phyloP scores from a whole-genome alignment of 2,888 invertebrate genomes.

The Mythimna lalbum region DNA sequence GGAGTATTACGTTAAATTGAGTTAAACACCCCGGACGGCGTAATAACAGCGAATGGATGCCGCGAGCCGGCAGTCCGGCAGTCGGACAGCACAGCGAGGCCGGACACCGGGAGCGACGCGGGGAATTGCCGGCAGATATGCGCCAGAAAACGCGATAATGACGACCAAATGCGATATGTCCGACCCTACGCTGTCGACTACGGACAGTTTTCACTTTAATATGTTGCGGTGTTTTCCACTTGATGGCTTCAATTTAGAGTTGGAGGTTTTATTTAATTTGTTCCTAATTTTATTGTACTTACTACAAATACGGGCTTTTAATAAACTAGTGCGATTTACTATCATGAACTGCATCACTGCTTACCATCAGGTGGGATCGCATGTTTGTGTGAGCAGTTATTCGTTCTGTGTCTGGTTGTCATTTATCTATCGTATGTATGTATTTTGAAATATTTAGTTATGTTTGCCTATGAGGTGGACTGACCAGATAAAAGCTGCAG shows the following conservation, averaged over 20 bases:
- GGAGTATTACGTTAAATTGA: conserved; percentile 84
- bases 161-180: conserved; percentile 50
- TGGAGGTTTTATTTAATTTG: conserved; percentile 17
- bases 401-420: no score
- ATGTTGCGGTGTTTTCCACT: conserved; percentile 36
- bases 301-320: no score
- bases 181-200: conserved; percentile 41
- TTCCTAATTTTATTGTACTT: background rate
- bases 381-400: no score
- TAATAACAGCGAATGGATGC: conserved; percentile 75
- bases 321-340: no score
- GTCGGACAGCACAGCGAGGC: conserved; percentile 28
- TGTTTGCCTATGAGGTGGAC: no score
- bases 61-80: conserved; percentile 56
- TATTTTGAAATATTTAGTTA: no score
- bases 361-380: no score
- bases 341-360: no score
- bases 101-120: conserved; percentile 61
- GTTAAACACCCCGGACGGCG: conserved; percentile 78
- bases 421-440: no score
- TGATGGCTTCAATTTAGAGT: conserved; percentile 22
- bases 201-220: conserved; percentile 41
- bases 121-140: conserved; percentile 47
- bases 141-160: conserved; percentile 58
- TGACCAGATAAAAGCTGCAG: no score